Conservation (phyloP, 2,113 vertebrate species). For the Epinephelus moara region DNA sequence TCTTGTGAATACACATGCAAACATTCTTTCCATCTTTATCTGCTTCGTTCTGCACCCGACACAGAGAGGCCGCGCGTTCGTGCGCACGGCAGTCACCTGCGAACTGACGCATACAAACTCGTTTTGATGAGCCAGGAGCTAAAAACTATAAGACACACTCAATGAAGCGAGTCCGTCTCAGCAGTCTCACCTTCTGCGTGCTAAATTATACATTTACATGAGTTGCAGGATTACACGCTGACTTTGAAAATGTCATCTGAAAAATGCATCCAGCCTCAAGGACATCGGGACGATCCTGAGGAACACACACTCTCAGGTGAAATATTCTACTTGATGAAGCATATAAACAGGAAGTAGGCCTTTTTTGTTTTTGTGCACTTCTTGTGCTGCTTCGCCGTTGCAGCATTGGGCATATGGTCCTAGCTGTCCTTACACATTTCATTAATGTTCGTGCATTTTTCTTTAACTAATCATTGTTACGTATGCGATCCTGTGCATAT, state of each 20-base stretch:
- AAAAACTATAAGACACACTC: constrained; percentile 23
- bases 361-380: constrained; percentile 33
- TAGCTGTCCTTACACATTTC: not conserved
- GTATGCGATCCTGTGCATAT: not conserved
- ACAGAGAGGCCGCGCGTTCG: not conserved
- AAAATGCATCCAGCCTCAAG: constrained; percentile 66
- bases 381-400: not conserved
- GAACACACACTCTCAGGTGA: constrained; percentile 35
- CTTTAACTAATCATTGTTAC: not conserved
- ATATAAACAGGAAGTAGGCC: constrained; percentile 58
- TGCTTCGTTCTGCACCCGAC: not conserved
- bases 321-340: constrained; percentile 66
- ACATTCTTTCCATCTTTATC: constrained; percentile 42
- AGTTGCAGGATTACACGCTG: constrained; percentile 69
- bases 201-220: constrained; percentile 68
- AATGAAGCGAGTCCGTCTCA: constrained; percentile 30
- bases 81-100: constrained; percentile 44
- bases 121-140: constrained; percentile 24
- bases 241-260: constrained; percentile 71
- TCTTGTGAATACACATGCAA: constrained; percentile 54
- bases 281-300: constrained; percentile 49
- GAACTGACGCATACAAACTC: constrained; percentile 16
- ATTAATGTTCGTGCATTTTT: not conserved
- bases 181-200: constrained; percentile 63
- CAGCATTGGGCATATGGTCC: not conserved